Conservation (phyloP, 2,888 invertebrate species). For the Patella caerulea region DNA sequence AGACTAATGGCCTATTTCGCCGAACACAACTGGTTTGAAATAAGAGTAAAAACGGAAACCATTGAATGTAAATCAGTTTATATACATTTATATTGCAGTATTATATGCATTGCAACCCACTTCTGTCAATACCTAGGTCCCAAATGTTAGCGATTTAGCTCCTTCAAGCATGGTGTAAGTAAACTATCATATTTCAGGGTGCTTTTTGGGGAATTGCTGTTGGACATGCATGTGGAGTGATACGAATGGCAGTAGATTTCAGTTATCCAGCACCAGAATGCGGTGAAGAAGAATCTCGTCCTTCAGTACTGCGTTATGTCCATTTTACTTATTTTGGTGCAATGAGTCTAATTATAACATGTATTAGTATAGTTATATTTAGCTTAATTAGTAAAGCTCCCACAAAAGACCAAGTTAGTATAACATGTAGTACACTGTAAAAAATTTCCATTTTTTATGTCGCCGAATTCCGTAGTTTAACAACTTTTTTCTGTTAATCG, state of each 20-base stretch:
- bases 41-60: too few species aligned
- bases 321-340: constrained; percentile 67
- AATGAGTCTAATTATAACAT: constrained; percentile 54
- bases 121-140: too few species aligned
- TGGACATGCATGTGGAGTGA: constrained; percentile 71
- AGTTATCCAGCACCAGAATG: constrained; percentile 71
- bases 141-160: too few species aligned
- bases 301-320: constrained; percentile 55
- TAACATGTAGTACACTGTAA: neutral
- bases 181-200: constrained; percentile 53
- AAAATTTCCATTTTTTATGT: too few species aligned
- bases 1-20: too few species aligned
- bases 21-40: too few species aligned
- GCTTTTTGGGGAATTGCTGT: constrained; percentile 73
- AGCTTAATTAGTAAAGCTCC: constrained; percentile 50
- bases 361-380: constrained; percentile 52
- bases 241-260: constrained; percentile 72
- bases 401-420: constrained; percentile 46
- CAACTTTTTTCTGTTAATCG: too few species aligned
- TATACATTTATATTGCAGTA: too few species aligned
- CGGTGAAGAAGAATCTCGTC: constrained; percentile 70
- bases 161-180: too few species aligned
- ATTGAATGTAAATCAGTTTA: too few species aligned
- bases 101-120: too few species aligned
- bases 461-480: too few species aligned